Percentiles rank a stretch among this genome's conserved stretches.
These are phyloP conservation scores for Moxostoma hubbsi DNA, from an alignment of 2,797 vertebrate species.

Conservation along the genomic window DNA sequence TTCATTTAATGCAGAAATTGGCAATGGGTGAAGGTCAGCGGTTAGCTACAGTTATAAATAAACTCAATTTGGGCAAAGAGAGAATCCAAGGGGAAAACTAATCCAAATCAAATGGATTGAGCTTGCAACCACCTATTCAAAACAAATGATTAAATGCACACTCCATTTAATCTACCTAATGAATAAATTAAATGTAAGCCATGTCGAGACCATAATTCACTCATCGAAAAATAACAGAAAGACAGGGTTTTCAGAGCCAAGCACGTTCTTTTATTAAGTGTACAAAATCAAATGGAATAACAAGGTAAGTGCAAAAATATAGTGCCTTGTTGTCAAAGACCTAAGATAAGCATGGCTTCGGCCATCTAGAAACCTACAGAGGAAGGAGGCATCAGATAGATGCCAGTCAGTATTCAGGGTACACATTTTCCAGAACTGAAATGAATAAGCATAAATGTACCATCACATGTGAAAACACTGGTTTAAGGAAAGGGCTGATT, in stretches of 20 bases:
- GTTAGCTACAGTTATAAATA: background rate
- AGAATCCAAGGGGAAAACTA: too few species aligned
- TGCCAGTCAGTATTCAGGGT: conserved; percentile 68
- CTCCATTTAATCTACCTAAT: background rate
- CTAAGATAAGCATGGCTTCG: conserved; percentile 71
- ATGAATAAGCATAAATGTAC: conserved; percentile 49
- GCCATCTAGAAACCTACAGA: conserved; percentile 65
- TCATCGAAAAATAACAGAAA: background rate
- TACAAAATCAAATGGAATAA: conserved; percentile 83
- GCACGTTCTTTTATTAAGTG: conserved; percentile 80
- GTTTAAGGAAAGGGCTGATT: conserved; percentile 24
- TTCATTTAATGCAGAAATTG: background rate
- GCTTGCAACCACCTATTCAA: background rate
- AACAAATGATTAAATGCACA: background rate
- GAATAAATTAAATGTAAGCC: background rate
- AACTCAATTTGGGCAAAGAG: background rate
- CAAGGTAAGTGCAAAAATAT: conserved; percentile 66
- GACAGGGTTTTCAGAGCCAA: conserved; percentile 68
- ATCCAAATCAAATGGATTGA: background rate
- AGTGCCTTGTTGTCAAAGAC: conserved; percentile 72
- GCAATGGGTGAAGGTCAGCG: background rate
- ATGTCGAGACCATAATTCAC: background rate
- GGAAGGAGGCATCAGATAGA: conserved; percentile 56
- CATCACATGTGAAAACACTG: conserved; percentile 21
- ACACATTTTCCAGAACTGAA: conserved; percentile 63